A percentile compares a stretch with the other conserved stretches of the same genome.
Evolutionary conservation across 2,113 vertebrate genomes (phyloP).

Genomic region (Gymnorhina tibicen): DNA sequence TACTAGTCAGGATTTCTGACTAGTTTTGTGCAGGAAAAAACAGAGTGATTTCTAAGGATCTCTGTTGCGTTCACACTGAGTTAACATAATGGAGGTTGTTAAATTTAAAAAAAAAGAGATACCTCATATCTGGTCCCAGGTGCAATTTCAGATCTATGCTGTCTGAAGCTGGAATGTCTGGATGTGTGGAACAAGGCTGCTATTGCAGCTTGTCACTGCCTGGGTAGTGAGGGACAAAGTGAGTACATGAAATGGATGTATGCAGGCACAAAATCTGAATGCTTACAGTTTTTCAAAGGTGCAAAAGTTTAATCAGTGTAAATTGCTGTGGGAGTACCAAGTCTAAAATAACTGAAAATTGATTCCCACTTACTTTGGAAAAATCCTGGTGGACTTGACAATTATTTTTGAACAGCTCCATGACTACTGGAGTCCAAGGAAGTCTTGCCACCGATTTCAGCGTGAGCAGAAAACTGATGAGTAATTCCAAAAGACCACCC

Average conservation of each 20-base stretch:
- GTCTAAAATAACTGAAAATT: neutral
- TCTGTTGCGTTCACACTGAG: neutral
- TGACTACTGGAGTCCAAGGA: neutral
- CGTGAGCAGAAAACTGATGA: neutral
- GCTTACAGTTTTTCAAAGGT: neutral
- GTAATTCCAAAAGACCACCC: neutral
- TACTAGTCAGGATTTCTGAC: neutral
- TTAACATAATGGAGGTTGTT: neutral
- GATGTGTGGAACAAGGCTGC: neutral
- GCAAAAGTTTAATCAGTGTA: neutral
- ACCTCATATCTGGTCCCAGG: neutral
- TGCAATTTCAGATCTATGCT: rapidly evolving
- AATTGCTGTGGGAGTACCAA: neutral
- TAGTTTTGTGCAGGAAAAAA: neutral
- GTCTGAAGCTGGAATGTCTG: neutral
- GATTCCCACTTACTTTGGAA: neutral
- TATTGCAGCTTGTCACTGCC: neutral
- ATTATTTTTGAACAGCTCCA: neutral
- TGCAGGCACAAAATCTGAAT: neutral
- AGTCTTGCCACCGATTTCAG: neutral
- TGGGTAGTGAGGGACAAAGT: neutral
- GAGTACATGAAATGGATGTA: neutral
- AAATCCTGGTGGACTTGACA: neutral
- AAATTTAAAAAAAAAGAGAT: neutral
- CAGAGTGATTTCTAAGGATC: neutral